Evolutionary conservation across 2,113 vertebrate genomes (phyloP).

Genomic region (Gymnogyps californianus): DNA sequence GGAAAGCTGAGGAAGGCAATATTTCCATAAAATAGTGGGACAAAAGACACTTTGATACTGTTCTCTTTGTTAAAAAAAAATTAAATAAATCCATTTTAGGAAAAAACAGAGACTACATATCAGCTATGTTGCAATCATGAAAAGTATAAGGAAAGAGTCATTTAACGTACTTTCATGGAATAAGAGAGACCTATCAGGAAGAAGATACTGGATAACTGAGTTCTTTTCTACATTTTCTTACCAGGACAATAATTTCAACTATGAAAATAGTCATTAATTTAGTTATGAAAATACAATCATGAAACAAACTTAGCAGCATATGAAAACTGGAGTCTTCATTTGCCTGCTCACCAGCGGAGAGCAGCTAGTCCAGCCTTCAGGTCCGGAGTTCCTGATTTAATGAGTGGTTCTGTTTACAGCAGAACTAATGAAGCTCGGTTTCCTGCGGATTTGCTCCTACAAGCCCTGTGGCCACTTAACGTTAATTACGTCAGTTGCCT

Average conservation of each 20-base stretch:
- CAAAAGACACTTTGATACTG: background rate
- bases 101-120: background rate
- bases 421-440: slow-evolving; percentile 2
- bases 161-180: background rate
- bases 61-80: background rate
- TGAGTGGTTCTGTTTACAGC: background rate
- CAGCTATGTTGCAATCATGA: background rate
- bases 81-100: background rate
- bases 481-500: background rate
- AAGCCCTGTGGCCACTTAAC: background rate
- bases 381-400: background rate
- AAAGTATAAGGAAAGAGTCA: background rate
- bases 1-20: background rate
- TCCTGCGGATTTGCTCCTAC: background rate
- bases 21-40: background rate
- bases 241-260: background rate
- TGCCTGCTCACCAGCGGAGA: background rate
- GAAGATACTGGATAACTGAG: background rate
- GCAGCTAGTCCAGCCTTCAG: background rate
- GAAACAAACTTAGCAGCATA: background rate
- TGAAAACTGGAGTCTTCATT: background rate
- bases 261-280: background rate
- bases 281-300: background rate
- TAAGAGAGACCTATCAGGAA: background rate
- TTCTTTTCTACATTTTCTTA: background rate